Base-by-base conservation (phyloP, 53 echinoderm and acorn worm species). In the Temnopleurus reevesii region DNA sequence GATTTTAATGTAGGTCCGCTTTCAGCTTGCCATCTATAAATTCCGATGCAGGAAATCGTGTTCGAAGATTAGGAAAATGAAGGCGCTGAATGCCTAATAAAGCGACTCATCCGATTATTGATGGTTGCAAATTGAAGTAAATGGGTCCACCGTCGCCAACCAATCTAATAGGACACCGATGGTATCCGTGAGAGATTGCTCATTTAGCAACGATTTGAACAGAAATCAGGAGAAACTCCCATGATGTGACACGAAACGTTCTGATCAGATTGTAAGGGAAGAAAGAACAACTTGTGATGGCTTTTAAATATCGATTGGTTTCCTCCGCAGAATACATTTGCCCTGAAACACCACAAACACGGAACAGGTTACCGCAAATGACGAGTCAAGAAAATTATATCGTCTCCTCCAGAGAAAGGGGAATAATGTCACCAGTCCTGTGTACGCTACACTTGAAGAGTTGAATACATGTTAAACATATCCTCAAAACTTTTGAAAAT, bases 121-220 rank as follows among this genome's bases (percentile, higher is more conserved):
- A 83, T 83, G 83, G 23, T 56, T 27, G 46, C 38, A 83, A 83
- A 83, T 83, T 83, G 83, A 55, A 83, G 83, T 83, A 83, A 83
- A 55, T 83, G 83, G 83, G 83, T 35, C 27, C 55, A 55, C 24
- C 55, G 83, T 56, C 83, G 83, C 83, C 83, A 83, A 21, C 56
- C 83, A 54, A 83, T 83, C 55, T 55, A 79, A 79, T 79, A 49
- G 79, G 83, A 54, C 53, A 55, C 83, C 53, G 83, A 10, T 83
- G 83, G 83, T 55, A 83, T 83, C 83, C 83, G 5, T 55, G 83
- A 18, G 55, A 46, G 55, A 83, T 83, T 53, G 83, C 83, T 35
- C 83, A 27, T 83, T 83, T 55, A 55, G 83, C 17, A 56, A 55
- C 54, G 56, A 30, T 53, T 53, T 83, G 33, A n/a, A 21, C 49